phyloP scores from a whole-genome alignment of 2,113 vertebrate genomes.

The Leptosomus discolor region DNA sequence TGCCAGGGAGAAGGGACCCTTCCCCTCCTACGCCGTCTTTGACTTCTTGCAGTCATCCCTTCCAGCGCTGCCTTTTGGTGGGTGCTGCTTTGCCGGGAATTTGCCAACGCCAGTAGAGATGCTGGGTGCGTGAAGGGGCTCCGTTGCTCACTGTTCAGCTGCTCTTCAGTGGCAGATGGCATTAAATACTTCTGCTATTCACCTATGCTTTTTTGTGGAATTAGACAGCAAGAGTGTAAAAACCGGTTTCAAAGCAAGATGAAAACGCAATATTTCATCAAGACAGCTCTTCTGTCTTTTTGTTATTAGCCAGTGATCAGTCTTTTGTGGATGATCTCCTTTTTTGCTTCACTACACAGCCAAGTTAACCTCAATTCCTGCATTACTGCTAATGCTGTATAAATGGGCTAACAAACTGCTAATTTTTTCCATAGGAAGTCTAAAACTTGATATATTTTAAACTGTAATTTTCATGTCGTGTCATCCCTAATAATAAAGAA shows the following conservation, averaged over 20 bases:
- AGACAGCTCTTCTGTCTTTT: not conserved
- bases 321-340: not conserved
- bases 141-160: not conserved
- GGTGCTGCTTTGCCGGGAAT: not conserved
- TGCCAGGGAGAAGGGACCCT: not conserved
- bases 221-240: not conserved
- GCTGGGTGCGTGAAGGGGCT: not conserved
- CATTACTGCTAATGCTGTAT: not conserved
- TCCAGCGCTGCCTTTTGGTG: not conserved
- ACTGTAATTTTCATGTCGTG: not conserved
- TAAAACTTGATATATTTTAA: not conserved
- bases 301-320: not conserved
- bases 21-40: fast-evolving
- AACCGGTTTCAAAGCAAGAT: not conserved
- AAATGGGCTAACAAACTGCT: not conserved
- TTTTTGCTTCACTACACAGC: not conserved
- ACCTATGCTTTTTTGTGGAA: not conserved
- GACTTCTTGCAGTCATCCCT: not conserved
- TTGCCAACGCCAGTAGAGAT: fast-evolving
- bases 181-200: not conserved
- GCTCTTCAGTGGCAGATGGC: not conserved
- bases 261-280: not conserved
- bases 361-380: not conserved
- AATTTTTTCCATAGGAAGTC: not conserved
- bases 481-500: not conserved